Percentiles rank a stretch among this genome's conserved stretches.
phyloP scores from a whole-genome alignment of 2,113 vertebrate species.

The Melanerpes formicivorus region DNA sequence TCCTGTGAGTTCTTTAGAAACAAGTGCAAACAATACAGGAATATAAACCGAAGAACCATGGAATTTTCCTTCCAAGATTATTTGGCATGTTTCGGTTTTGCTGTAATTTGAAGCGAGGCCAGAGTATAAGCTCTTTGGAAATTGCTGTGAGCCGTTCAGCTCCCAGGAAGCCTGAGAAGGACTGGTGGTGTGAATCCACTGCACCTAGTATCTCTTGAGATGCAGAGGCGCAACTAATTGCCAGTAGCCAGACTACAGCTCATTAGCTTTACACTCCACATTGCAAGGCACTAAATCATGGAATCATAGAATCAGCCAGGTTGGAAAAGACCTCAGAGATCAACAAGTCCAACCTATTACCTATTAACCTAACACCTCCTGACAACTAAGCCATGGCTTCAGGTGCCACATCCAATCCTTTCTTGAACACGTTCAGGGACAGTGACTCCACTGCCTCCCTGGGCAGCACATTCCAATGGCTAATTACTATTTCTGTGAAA shows the following conservation, averaged over 20 bases:
- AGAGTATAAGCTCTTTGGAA: slow-evolving; percentile 37
- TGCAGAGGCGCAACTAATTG: slow-evolving; percentile 15
- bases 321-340: too few species aligned
- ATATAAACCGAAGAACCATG: neutral
- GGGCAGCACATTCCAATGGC: too few species aligned
- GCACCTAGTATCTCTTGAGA: slow-evolving; percentile 4
- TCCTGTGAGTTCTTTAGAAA: slow-evolving; percentile 9
- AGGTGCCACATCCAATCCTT: too few species aligned
- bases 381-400: too few species aligned
- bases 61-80: slow-evolving; percentile 40
- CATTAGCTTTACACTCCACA: neutral
- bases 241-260: neutral
- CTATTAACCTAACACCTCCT: too few species aligned
- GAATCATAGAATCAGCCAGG: too few species aligned
- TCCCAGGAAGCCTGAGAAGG: slow-evolving; percentile 1
- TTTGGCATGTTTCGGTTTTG: slow-evolving; percentile 12
- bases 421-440: too few species aligned
- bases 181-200: neutral
- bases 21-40: neutral
- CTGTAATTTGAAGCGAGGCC: slow-evolving; percentile 41
- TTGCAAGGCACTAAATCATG: neutral
- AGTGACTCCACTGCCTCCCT: too few species aligned
- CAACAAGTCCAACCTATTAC: too few species aligned
- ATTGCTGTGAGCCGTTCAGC: slow-evolving; percentile 14
- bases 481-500: too few species aligned